A percentile compares a stretch with the other conserved stretches of the same genome.
Conservation (phyloP, 2,888 invertebrate genomes). For the Limenitis camilla region DNA sequence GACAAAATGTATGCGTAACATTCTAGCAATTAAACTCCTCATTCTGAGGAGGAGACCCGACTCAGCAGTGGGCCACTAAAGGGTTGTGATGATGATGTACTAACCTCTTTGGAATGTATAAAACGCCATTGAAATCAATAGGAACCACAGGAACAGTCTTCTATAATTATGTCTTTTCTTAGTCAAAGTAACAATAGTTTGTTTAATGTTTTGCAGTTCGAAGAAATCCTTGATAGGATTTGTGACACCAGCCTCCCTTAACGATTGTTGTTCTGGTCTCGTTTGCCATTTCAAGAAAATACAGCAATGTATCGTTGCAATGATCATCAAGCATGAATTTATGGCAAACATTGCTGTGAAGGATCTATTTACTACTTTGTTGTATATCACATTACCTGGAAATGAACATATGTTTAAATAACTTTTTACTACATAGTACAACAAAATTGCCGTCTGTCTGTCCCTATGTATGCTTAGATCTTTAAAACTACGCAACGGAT, state of each 20-base stretch:
- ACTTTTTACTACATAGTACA: no score
- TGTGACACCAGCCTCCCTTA: slow-evolving; percentile 72
- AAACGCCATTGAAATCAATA: slow-evolving; percentile 83
- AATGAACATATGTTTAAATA: not conserved
- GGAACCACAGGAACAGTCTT: slow-evolving; percentile 77
- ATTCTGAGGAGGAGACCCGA: no score
- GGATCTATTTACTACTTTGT: slow-evolving; percentile 75
- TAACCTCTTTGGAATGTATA: slow-evolving; percentile 85
- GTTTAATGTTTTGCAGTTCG: slow-evolving; percentile 78
- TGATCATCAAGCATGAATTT: slow-evolving; percentile 76
- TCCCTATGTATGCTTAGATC: no score
- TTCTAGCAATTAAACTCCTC: no score
- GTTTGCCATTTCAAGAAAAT: slow-evolving; percentile 83
- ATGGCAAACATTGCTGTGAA: slow-evolving; percentile 83
- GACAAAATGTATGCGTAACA: no score
- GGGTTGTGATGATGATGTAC: no score
- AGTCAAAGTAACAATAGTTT: slow-evolving; percentile 76
- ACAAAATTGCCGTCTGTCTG: no score
- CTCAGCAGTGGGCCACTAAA: no score
- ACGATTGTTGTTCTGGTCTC: slow-evolving; percentile 74
- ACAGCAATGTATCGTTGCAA: slow-evolving; percentile 78
- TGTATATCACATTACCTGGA: slow-evolving; percentile 79
- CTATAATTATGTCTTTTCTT: slow-evolving; percentile 74
- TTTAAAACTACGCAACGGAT: no score
- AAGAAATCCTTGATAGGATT: slow-evolving; percentile 82